Evolutionary conservation across 2,797 vertebrate species (phyloP), one percentile per base, ranked within the genome.

Genomic region (Neomorphus geoffroyi): DNA sequence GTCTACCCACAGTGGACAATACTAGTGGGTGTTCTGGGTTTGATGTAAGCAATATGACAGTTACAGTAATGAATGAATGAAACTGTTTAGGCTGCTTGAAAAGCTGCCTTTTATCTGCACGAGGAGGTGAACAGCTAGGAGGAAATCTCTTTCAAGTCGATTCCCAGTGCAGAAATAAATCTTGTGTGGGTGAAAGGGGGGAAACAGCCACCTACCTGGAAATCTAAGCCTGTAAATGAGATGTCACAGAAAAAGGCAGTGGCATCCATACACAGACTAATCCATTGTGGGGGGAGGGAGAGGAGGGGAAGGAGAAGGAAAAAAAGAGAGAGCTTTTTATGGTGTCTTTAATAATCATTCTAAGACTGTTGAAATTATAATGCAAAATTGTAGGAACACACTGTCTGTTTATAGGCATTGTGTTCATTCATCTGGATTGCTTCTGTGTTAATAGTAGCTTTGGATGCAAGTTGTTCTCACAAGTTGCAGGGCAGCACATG

Each of bases 121-220:
- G 71, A 93, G 80, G 80, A 86, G 83, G 43, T 86, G 80, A 94
- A 73, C 73, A 77, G 51, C 74, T 75, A 84, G 45, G 78, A 93
- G 79, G 46, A 86, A 88, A 84, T 90, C 33, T 90, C 90, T 95
- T 95, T 93, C 66, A 88, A 93, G 80, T 75, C 5, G 3, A 46
- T 94, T 95, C 48, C 71, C n/a, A 66, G 45, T 48, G 37, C 60
- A 92, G 78, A 90, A 94, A 96, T 92, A 90, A 91, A 92, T 92
- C 48, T 80, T 43, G 21, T 64, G 94, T 94, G 88, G 66, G 93
- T 86, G 92, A 93, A 90, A 41, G 43, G n/a, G 43, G 81, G 37
- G 41, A 85, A 95, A 78, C 67, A 90, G 82, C 85, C 91, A 90
- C 90, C 91, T 95, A 91, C 92, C 80, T 95, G 91, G 64, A 79